These are phyloP conservation scores for Caiman crocodilus DNA, from an alignment of 2,797 vertebrate species.

Conservation along the genomic window DNA sequence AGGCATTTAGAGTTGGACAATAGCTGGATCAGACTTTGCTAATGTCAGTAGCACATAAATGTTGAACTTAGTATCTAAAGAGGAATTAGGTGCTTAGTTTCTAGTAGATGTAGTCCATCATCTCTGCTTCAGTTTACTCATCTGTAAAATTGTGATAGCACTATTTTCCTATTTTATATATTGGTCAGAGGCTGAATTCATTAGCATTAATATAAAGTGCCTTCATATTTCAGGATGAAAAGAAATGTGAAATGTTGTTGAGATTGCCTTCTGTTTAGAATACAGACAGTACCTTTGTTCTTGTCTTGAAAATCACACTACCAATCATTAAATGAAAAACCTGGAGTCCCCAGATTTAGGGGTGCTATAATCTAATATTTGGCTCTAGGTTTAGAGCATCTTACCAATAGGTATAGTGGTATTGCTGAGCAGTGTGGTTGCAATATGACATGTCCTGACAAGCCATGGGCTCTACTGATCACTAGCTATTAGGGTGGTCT, in stretches of 20 bases:
- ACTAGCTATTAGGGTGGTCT: not conserved
- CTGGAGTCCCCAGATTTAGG: fast-evolving
- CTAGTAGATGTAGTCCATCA: not conserved
- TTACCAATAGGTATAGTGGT: fast-evolving
- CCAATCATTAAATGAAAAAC: not conserved
- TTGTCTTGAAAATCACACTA: not conserved
- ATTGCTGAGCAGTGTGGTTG: fast-evolving
- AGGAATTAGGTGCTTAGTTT: too few species aligned
- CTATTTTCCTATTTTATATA: not conserved
- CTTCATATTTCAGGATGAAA: not conserved
- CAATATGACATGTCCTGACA: not conserved
- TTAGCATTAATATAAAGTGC: not conserved
- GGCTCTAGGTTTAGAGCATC: not conserved
- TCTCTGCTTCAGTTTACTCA: not conserved
- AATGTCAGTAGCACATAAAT: too few species aligned
- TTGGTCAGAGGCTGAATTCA: not conserved
- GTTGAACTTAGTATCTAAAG: too few species aligned
- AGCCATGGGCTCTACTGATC: not conserved
- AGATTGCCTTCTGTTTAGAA: not conserved
- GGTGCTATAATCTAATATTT: too few species aligned
- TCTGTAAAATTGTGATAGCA: not conserved
- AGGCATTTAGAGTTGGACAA: too few species aligned
- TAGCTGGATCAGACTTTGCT: too few species aligned
- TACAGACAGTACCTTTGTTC: not conserved
- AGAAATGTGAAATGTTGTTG: not conserved